Evolutionary conservation across 2,888 invertebrate species (phyloP).

Genomic region (Macrostomum cliftonense): DNA sequence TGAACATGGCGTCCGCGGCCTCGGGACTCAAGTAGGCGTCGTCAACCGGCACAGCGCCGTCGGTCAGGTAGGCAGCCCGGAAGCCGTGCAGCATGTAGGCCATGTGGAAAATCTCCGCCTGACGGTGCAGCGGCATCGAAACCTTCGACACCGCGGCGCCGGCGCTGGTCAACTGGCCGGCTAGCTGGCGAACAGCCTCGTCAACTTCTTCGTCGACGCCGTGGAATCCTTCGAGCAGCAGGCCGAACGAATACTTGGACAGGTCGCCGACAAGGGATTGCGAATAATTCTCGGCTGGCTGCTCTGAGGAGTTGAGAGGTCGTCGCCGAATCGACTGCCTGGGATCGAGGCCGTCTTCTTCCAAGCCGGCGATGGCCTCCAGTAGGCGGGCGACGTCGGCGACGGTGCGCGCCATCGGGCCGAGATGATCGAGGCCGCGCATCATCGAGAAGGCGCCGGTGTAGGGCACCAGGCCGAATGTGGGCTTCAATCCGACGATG

Average conservation of each 20-base stretch:
- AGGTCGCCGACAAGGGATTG: slow-evolving; percentile 18
- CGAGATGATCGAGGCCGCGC: slow-evolving; percentile 22
- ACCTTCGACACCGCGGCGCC: slow-evolving; percentile 20
- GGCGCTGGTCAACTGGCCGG: slow-evolving; percentile 12
- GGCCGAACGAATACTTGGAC: slow-evolving; percentile 18
- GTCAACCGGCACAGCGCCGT: not conserved
- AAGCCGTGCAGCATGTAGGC: not conserved
- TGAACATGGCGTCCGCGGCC: not conserved
- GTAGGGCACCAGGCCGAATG: slow-evolving; percentile 28
- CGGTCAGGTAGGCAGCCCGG: not conserved
- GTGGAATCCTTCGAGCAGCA: slow-evolving; percentile 25
- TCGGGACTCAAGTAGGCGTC: not conserved
- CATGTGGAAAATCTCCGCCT: slow-evolving; percentile 8
- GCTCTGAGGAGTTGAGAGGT: no score
- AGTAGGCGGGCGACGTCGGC: slow-evolving; percentile 25
- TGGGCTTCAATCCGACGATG: slow-evolving; percentile 29
- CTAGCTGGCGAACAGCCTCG: slow-evolving; percentile 16
- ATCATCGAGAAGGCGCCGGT: slow-evolving; percentile 23
- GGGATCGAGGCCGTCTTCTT: slow-evolving; percentile 17
- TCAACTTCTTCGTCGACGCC: slow-evolving; percentile 16
- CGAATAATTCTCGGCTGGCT: slow-evolving; percentile 13
- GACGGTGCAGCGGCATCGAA: slow-evolving; percentile 21
- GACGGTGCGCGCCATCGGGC: slow-evolving; percentile 29
- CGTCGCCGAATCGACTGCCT: slow-evolving; percentile 20
- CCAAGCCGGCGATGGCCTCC: slow-evolving; percentile 24